Conservation (phyloP, 2,113 vertebrate genomes). For the Chionodraco myersi region DNA sequence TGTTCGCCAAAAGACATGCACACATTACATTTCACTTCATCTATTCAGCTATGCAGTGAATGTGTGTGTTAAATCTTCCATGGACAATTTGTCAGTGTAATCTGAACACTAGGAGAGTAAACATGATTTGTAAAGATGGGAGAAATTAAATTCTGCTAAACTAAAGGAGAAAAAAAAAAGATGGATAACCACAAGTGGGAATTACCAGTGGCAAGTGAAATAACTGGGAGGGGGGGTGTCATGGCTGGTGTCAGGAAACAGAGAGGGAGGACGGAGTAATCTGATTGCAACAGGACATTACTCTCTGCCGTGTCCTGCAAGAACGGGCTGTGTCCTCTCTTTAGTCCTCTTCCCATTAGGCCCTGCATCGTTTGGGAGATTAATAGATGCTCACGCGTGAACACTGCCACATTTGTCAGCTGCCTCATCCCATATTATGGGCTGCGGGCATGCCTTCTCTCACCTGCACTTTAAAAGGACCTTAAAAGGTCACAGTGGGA, state of each 20-base stretch:
- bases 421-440: conserved; percentile 67
- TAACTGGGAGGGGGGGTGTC: conserved; percentile 49
- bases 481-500: conserved; percentile 57
- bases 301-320: conserved; percentile 69
- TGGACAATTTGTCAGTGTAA: conserved; percentile 17
- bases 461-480: conserved; percentile 49
- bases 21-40: neutral
- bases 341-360: conserved; percentile 75
- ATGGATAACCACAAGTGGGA: conserved; percentile 59
- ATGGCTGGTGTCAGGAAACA: conserved; percentile 50
- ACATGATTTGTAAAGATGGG: conserved; percentile 49
- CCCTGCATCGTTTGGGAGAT: conserved; percentile 72
- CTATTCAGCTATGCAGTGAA: neutral
- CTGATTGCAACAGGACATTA: conserved; percentile 72
- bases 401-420: conserved; percentile 73
- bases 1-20: neutral
- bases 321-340: conserved; percentile 61
- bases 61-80: conserved; percentile 35
- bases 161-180: conserved; percentile 41
- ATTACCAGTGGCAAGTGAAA: conserved; percentile 56
- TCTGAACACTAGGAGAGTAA: conserved; percentile 31
- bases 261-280: conserved; percentile 55
- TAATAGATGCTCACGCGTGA: conserved; percentile 71
- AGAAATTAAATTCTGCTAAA: conserved; percentile 60
- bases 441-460: conserved; percentile 50